Percentiles rank a stretch among this genome's conserved stretches.
phyloP scores from a whole-genome alignment of 2,113 vertebrate species.

The Peromyscus polionotus region DNA sequence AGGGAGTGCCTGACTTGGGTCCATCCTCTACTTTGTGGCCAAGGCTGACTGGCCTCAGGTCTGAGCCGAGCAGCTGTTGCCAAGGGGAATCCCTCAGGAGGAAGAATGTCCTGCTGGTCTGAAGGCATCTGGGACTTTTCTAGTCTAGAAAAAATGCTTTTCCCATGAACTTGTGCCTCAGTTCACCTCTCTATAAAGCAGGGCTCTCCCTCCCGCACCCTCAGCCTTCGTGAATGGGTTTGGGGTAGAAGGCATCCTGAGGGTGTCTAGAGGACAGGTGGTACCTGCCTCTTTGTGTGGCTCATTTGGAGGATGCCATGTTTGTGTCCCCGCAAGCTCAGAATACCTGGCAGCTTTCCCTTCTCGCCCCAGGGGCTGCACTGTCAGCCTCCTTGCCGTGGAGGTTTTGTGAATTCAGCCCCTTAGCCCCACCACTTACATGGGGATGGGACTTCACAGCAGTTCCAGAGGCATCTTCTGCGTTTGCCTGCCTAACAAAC shows the following conservation, averaged over 20 bases:
- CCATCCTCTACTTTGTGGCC: background rate
- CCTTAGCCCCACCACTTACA: background rate
- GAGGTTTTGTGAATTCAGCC: background rate
- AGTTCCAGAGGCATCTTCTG: background rate
- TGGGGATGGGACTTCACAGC: background rate
- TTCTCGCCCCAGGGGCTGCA: background rate
- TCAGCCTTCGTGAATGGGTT: background rate
- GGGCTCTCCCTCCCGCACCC: background rate
- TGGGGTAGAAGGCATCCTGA: background rate
- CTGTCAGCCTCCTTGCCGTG: background rate
- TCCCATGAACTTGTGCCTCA: background rate
- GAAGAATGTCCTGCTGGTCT: background rate
- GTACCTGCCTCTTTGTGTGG: constrained; percentile 12
- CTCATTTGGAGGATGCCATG: background rate
- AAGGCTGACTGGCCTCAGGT: background rate
- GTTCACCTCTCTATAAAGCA: constrained; percentile 48
- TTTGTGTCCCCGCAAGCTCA: background rate
- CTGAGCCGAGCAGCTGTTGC: background rate
- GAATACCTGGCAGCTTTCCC: constrained; percentile 12
- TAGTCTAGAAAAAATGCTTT: background rate
- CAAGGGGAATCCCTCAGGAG: background rate
- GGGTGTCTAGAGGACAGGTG: background rate
- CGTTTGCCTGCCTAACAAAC: background rate
- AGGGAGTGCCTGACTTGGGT: background rate
- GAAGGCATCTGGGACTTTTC: background rate